Conservation (phyloP, 2,888 invertebrate species). For the Osmoderma eremita region DNA sequence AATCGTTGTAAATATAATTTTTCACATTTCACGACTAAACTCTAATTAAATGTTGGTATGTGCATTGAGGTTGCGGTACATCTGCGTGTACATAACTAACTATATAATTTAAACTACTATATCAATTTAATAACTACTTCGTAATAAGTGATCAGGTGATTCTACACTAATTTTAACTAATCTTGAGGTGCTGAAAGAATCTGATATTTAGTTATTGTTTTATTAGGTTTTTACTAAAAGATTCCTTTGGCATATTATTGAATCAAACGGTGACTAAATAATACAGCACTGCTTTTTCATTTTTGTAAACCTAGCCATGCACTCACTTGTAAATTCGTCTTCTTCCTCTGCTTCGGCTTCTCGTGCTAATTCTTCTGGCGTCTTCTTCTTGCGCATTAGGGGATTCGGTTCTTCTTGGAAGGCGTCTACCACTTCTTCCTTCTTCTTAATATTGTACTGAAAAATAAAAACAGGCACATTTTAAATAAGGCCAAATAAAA, state of each 20-base stretch:
- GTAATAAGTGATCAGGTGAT: too few relatives aligned
- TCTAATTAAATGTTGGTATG: too few relatives aligned
- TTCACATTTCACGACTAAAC: too few relatives aligned
- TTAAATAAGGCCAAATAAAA: not conserved
- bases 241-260: conserved; percentile 2
- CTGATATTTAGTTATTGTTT: conserved; percentile 2
- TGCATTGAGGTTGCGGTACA: too few relatives aligned
- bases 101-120: too few relatives aligned
- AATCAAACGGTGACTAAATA: conserved; percentile 50
- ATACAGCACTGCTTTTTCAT: conserved; percentile 58
- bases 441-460: conserved; percentile 99
- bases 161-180: too few relatives aligned
- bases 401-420: conserved; percentile 91
- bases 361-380: conserved; percentile 95
- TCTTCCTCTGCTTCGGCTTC: conserved; percentile 96
- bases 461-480: conserved; percentile 53
- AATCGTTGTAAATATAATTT: too few relatives aligned
- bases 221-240: conserved; percentile 15
- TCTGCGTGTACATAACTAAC: too few relatives aligned
- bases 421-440: conserved; percentile 87
- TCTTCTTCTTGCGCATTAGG: conserved; percentile 98
- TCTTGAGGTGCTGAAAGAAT: too few relatives aligned
- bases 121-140: too few relatives aligned
- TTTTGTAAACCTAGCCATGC: conserved; percentile 57
- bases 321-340: conserved; percentile 95